phyloP scores from a whole-genome alignment of 2,113 vertebrate genomes.

The Ceyx melanurus region DNA sequence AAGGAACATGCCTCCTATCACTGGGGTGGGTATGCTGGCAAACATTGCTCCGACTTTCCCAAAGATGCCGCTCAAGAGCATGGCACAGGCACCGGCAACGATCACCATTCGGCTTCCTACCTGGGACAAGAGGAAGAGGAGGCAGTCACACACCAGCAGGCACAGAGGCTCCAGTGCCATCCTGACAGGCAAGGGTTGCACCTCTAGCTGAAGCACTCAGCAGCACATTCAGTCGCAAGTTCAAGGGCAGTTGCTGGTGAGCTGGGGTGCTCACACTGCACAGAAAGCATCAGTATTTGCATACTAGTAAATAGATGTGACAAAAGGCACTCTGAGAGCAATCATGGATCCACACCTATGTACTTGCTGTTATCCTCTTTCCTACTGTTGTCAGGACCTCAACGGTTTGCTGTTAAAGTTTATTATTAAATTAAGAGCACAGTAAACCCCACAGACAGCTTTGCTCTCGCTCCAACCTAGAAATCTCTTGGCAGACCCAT shows the following conservation, averaged over 20 bases:
- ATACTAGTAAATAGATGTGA: not conserved
- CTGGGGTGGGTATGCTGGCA: constrained; percentile 89
- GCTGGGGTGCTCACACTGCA: not conserved
- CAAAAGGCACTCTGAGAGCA: not conserved
- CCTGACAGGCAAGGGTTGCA: not conserved
- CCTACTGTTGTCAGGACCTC: not conserved
- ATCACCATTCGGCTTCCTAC: constrained; percentile 95
- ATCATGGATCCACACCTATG: not conserved
- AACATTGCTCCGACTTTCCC: constrained; percentile 90
- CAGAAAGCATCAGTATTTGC: not conserved
- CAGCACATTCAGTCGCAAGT: not conserved
- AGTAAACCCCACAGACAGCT: not conserved
- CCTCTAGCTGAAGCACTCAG: not conserved
- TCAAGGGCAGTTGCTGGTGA: not conserved
- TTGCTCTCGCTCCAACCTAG: not conserved
- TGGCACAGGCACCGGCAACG: constrained; percentile 79
- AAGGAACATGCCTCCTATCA: constrained; percentile 93
- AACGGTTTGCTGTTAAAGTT: not conserved
- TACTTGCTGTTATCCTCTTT: not conserved
- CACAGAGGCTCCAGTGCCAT: rapidly evolving
- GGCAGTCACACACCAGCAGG: rapidly evolving
- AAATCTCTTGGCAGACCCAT: not conserved
- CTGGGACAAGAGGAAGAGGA: constrained; percentile 68
- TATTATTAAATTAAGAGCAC: not conserved
- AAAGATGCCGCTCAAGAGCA: constrained; percentile 88